Evolutionary conservation across 37 sponge, comb jelly and placozoan genomes (phyloP).

Genomic region (Crambe crambe): DNA sequence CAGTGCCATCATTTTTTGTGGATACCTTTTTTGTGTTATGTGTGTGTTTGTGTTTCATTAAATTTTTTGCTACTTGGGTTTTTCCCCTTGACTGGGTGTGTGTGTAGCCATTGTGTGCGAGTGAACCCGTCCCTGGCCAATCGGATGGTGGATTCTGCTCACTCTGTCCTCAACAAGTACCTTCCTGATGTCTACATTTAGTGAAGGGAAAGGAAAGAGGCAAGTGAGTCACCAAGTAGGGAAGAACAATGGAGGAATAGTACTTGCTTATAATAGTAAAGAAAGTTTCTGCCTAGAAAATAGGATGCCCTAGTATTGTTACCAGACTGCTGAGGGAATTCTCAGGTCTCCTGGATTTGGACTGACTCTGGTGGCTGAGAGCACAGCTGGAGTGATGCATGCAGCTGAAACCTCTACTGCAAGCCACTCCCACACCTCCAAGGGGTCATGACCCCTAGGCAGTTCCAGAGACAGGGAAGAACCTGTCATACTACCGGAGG

Average conservation of each 20-base stretch:
- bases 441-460: neutral
- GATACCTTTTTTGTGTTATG: no score
- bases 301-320: no score
- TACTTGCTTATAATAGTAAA: neutral
- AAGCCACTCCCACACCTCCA: neutral
- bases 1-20: no score
- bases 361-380: constrained; percentile 81
- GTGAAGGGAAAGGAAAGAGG: constrained; percentile 78
- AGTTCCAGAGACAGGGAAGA: neutral
- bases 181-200: constrained; percentile 97
- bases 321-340: no score
- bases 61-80: no score
- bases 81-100: constrained; percentile 10
- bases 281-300: no score
- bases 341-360: constrained; percentile 89
- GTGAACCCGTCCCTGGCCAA: constrained; percentile 85
- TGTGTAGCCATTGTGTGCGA: constrained; percentile 57
- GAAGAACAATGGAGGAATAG: neutral
- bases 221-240: constrained; percentile 47
- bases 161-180: constrained; percentile 79
- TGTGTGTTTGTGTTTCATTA: no score
- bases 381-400: constrained; percentile 73
- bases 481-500: constrained; percentile 86
- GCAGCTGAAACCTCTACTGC: constrained; percentile 54
- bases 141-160: constrained; percentile 80